Base-by-base conservation (phyloP, 2,797 vertebrate genomes). In the Hydrocynus forskahlii region DNA sequence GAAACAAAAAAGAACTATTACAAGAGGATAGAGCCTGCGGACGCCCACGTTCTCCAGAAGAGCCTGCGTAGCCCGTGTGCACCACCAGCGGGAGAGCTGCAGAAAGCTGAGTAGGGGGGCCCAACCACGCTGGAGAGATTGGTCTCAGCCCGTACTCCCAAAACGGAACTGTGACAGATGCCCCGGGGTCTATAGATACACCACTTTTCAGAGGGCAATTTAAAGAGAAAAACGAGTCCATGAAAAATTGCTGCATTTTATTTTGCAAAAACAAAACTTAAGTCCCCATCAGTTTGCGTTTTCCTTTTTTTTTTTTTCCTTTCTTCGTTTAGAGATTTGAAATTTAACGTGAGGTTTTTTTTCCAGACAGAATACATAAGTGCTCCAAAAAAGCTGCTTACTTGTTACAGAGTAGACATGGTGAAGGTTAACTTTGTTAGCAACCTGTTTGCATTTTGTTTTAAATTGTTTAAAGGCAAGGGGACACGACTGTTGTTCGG, bases 1-100 rank as follows among this genome's bases (percentile, higher is more conserved):
- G 98, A 99, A 94, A 99, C 98, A 83, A 99, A 99, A 96, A 99
- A 99, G 94, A 99, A 99, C 94, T 99, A 99, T 95, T 99, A 99
- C 95, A 99, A 99, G 95, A 98, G 98, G 94, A 99, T 99, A 98
- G 98, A 99, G 90, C 98, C 98, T 0, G 98, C 97, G 87, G 98
- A 99, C 79, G 98, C 98, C 83, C 98, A 99, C 0, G 98, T 99
- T 91, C 94, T 99, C 93, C 98, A 99, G 94, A 99, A 99, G 94
- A 98, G 96, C 90, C 96, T 99, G 93, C 97, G 96, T 92, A 94
- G 95, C 91, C 95, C 95, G 78, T 96, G 95, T 92, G 94, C 94
- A 80, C 95, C 94, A 89, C 96, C 96, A 90, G 96, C 92, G 0
- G 95, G 96, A 94, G 97, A 98, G 79, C 94, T 96, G 92, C 97